Conservation (phyloP, 64 coral and sea anemone species). For the Porites australiensis region DNA sequence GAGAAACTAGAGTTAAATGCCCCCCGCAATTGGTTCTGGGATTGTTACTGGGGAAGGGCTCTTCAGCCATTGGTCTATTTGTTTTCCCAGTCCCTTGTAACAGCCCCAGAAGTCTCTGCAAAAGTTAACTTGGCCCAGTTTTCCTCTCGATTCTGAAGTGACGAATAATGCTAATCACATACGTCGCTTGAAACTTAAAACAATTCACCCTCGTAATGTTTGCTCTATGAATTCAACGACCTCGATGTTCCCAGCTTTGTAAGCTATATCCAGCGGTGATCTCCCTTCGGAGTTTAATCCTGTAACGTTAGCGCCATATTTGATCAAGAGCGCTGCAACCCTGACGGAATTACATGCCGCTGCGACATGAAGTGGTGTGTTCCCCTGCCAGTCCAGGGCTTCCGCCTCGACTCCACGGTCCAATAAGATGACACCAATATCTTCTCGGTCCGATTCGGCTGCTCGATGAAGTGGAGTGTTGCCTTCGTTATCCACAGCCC, state of each 20-base stretch:
- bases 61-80: too few species aligned
- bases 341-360: conserved; percentile 16
- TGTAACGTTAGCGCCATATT: conserved; percentile 18
- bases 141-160: too few species aligned
- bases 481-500: conserved; percentile 60
- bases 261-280: conserved; percentile 54
- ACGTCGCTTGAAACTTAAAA: too few species aligned
- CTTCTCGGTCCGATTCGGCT: conserved; percentile 62
- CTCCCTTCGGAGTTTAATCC: conserved; percentile 28
- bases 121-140: too few species aligned
- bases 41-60: too few species aligned
- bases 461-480: conserved; percentile 66
- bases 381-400: conserved; percentile 34
- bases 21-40: too few species aligned
- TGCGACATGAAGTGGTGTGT: conserved; percentile 56
- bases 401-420: conserved; percentile 44
- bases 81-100: too few species aligned
- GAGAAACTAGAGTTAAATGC: too few species aligned
- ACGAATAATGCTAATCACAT: too few species aligned
- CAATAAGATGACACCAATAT: conserved; percentile 59
- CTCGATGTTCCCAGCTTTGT: conserved; percentile 37
- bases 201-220: neutral
- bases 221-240: conserved; percentile 58
- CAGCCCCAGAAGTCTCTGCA: too few species aligned
- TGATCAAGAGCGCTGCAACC: conserved; percentile 35